Conservation (phyloP, 2,113 vertebrate species). For the Platycercus adscitus region DNA sequence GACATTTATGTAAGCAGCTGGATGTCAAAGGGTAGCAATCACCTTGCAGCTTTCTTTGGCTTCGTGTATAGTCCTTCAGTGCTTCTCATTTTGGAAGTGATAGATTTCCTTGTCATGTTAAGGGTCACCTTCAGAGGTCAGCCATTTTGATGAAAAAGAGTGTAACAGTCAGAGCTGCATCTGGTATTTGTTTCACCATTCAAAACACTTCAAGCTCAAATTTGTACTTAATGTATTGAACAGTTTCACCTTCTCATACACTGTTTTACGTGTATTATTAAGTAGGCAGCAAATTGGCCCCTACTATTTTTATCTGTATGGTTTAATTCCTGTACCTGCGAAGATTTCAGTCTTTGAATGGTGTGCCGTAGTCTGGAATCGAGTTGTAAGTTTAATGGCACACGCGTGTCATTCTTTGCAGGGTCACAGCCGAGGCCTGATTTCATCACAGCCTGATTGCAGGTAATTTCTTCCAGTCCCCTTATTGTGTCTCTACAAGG, state of each 20-base stretch:
- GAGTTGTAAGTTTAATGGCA: background rate
- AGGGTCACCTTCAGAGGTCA: background rate
- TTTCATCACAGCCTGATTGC: background rate
- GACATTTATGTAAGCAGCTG: background rate
- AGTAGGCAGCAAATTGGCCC: background rate
- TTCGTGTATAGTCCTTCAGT: background rate
- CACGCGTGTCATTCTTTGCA: accelerated
- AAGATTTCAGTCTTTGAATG: background rate
- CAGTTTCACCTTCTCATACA: background rate
- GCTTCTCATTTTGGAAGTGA: accelerated
- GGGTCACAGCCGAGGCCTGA: background rate
- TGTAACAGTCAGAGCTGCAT: background rate
- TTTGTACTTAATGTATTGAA: background rate
- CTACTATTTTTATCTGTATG: background rate
- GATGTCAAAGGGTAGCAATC: background rate
- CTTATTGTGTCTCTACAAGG: background rate
- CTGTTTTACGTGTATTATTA: background rate
- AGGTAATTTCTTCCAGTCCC: background rate
- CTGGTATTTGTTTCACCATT: background rate
- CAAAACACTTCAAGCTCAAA: background rate
- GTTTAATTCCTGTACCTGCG: background rate
- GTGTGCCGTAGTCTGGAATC: background rate
- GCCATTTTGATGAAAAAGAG: background rate
- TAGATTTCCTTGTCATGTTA: background rate
- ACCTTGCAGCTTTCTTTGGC: background rate